Conservation (phyloP, 2,888 invertebrate genomes). For the Lepidocyrtoides sp. region DNA sequence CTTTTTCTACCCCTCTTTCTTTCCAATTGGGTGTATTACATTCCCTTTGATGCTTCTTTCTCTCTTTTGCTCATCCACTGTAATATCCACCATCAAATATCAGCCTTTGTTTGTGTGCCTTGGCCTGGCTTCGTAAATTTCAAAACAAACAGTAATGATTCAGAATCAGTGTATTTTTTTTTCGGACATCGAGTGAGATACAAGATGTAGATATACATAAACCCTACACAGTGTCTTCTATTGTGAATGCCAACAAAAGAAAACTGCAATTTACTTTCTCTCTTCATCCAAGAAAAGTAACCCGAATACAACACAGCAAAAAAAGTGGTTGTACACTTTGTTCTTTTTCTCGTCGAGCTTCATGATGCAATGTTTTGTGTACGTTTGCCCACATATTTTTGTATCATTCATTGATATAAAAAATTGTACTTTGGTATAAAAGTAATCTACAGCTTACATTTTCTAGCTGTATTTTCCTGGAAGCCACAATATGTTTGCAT, state of each 20-base stretch:
- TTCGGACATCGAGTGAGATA: not conserved
- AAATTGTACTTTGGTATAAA: not conserved
- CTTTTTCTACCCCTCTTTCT: not conserved
- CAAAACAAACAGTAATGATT: constrained; percentile 54
- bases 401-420: too few relatives aligned
- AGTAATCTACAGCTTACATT: not conserved
- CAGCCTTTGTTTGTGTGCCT: constrained; percentile 33
- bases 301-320: not conserved
- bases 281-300: not conserved
- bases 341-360: too few relatives aligned
- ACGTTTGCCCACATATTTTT: not conserved
- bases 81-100: constrained; percentile 31
- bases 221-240: not conserved
- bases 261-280: constrained; percentile 35
- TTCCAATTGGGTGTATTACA: constrained; percentile 49
- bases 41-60: constrained; percentile 13
- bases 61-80: constrained; percentile 28
- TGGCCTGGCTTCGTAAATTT: constrained; percentile 40
- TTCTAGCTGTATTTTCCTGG: not conserved
- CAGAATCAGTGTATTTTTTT: not conserved
- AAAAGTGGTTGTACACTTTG: too few relatives aligned
- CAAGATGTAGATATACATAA: not conserved
- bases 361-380: not conserved
- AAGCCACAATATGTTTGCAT: not conserved
- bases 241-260: constrained; percentile 39